Conservation (phyloP, 2,797 vertebrate genomes). For the Neomorphus geoffroyi region DNA sequence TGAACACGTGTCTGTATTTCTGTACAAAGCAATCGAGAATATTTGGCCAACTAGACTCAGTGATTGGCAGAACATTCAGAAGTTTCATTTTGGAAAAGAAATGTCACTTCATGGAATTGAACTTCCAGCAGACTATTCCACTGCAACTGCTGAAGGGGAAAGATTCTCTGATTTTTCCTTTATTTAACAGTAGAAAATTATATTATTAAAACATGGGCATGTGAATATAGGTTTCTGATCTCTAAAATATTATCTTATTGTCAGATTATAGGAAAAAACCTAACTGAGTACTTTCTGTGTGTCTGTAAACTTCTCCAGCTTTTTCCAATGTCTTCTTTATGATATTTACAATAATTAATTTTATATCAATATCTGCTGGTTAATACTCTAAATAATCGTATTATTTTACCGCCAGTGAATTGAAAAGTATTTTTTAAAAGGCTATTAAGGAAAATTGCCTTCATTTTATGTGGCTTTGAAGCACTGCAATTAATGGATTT, state of each 20-base stretch:
- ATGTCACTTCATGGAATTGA: conserved; percentile 42
- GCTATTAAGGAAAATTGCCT: not conserved
- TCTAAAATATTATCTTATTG: not conserved
- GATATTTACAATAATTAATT: not conserved
- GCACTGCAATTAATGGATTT: not conserved
- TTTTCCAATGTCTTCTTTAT: not conserved
- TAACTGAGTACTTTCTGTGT: not conserved
- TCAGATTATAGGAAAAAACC: not conserved
- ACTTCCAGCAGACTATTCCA: conserved; percentile 48
- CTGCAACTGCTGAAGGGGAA: conserved; percentile 21
- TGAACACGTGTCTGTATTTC: conserved; percentile 26
- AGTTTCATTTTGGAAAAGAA: conserved; percentile 58
- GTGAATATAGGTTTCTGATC: not conserved
- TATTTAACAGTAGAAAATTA: conserved; percentile 3
- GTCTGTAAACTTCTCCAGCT: not conserved
- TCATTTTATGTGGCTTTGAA: not conserved
- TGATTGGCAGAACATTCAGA: conserved; percentile 53
- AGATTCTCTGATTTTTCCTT: conserved; percentile 24
- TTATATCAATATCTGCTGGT: not conserved
- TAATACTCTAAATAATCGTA: not conserved
- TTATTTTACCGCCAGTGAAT: not conserved
- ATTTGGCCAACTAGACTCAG: conserved; percentile 29
- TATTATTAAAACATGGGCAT: not conserved
- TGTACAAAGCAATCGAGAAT: not conserved
- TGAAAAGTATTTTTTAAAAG: not conserved